Evolutionary conservation across 2,113 vertebrate species (phyloP), one percentile per base, ranked within the genome.

Genomic region (Scartelaos histophorus): DNA sequence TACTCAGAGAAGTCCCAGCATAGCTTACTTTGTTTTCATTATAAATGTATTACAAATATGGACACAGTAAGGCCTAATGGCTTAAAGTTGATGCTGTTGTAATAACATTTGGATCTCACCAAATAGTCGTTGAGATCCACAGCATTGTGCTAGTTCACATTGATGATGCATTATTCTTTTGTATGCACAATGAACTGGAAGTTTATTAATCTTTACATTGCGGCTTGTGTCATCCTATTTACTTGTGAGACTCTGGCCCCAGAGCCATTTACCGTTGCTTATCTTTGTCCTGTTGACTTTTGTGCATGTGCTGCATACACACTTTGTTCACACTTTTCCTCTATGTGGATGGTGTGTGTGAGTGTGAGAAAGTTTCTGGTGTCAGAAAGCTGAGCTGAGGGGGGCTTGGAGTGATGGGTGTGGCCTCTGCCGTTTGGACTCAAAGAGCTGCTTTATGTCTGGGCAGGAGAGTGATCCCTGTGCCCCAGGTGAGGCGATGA

Each of bases 301-400:
- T 81, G 76, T 76, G 66, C 72, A 66, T 75, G 62, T 58, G 35
- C 78, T 82, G 51, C 13, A 49, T 68, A 57, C 46, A 72, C 72
- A 60, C 74, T 72, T 72, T 77, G 29, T 67, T 56, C 34, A 25
- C 74, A 24, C 78, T 38, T 72, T 72, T 67, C 46, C n/a, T 6
- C 25, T 56, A 34, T 47, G 43, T 13, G 16, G 47, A 72, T 72
- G 77, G 77, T 88, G 89, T 86, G 68, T 85, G 78, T 89, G 83
- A 93, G 92, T 94, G 92, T 94, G 93, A 93, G 92, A 94, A 93
- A 92, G 78, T 88, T 66, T 88, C 80, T 74, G 73, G 61, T 1
- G 11, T 72, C 68, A 87, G 87, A 88, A 92, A 91, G 80, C 66
- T 76, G 61, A 78, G 64, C 83, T 61, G 43, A 60, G 69, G 60